phyloP scores from a whole-genome alignment of 2,888 invertebrate genomes.

The Spicauda simplicius region DNA sequence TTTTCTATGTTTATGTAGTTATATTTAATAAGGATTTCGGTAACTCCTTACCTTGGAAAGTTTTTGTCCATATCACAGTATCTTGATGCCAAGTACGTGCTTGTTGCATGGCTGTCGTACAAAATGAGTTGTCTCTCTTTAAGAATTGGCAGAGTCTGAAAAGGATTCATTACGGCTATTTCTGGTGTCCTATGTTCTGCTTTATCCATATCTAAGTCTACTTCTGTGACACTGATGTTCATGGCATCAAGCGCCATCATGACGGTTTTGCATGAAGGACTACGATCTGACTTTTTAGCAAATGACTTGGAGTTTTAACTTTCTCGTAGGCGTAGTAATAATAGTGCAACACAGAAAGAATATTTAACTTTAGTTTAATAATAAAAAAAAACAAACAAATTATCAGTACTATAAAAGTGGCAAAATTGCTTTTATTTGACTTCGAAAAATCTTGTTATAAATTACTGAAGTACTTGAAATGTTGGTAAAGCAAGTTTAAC shows the following conservation, averaged over 20 bases:
- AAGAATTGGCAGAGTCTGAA: conserved; percentile 87
- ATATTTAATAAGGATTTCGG: no score
- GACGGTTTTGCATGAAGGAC: conserved; percentile 69
- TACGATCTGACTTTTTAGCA: no score
- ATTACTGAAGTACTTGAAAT: conserved; percentile 3
- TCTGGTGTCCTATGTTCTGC: conserved; percentile 61
- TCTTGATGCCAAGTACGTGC: conserved; percentile 58
- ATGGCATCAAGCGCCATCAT: conserved; percentile 72
- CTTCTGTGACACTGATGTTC: conserved; percentile 65
- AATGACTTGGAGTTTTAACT: no score
- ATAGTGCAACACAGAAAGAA: no score
- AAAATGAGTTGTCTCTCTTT: conserved; percentile 85
- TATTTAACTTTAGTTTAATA: no score
- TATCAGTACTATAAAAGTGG: no score
- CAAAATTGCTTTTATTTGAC: no score
- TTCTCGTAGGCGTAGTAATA: no score
- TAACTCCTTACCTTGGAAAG: conserved; percentile 55
- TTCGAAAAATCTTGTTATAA: no score
- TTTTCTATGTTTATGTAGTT: no score
- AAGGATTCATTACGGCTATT: conserved; percentile 80
- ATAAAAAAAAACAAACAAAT: no score
- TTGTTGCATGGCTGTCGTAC: conserved; percentile 79
- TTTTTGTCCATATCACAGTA: conserved; percentile 52
- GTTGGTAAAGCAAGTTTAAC: conserved; percentile 4
- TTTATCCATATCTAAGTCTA: conserved; percentile 66